Evolutionary conservation across 2,888 invertebrate genomes (phyloP), one percentile per base, ranked within the genome.

Genomic region (Acleris sparsana): DNA sequence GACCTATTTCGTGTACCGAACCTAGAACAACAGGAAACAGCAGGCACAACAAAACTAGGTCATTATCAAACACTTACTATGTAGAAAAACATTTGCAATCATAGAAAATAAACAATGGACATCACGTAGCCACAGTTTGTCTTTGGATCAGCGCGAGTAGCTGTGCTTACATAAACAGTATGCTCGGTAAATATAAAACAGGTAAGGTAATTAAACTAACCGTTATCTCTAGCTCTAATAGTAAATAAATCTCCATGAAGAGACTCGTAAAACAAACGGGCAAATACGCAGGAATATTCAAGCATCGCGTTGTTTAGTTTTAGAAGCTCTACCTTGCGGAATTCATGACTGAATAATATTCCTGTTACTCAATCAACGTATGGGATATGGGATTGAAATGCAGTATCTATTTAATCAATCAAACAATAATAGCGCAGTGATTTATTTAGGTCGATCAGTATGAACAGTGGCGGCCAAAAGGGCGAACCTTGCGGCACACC

Each of bases 121-220:
- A 70, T 64, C 69, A 73, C 69, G 68, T 67, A 71, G 55, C 61
- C 39, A 33, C 63, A 72, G 71, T 70, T 72, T 71, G 70, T 67
- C 67, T 62, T 69, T 58, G 68, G 63, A 68, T 73, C 70, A 74
- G 53, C 63, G 69, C 52, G 66, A 78, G 75, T 72, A 75, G 70
- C 73, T 71, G 69, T 71, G 73, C 77, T 76, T 74, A 67, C 67
- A 62, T 55, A 68, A 63, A 64, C 63, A 64, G 68, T 58, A 61
- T 55, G 63, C 63, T 69, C 64, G 67, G 73, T 79, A 82, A 84
- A 87, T 82, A 84, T 77, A 76, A 79, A 83, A 73, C 83, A 81
- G 82, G 73, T 80, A 79, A 80, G 81, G 85, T 80, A 86, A 87
- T 87, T 83, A 88, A 88, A 85, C 73, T 73, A 78, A 81, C 87